phyloP scores from a whole-genome alignment of 2,113 vertebrate genomes.

The Oncorhynchus clarkii region DNA sequence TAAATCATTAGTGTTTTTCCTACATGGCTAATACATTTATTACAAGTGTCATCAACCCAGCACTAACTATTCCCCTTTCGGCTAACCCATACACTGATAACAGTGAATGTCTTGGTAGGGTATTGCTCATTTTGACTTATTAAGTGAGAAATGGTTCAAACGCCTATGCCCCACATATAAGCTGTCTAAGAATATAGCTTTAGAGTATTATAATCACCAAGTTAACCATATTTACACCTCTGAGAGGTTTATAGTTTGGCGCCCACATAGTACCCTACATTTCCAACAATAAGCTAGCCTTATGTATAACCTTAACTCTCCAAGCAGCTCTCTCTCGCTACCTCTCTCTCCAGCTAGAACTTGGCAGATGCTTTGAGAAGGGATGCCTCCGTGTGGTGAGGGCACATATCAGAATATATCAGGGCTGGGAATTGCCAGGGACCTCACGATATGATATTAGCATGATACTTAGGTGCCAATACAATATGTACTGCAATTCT shows the following conservation, averaged over 20 bases:
- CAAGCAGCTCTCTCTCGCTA: neutral
- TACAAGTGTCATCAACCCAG: conserved; percentile 12
- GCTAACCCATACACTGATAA: neutral
- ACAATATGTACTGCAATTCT: too few species aligned
- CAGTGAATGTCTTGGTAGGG: neutral
- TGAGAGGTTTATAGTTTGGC: neutral
- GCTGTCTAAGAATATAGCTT: too few species aligned
- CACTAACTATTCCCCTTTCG: neutral
- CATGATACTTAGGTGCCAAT: too few species aligned
- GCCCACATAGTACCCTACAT: neutral
- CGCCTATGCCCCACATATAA: too few species aligned
- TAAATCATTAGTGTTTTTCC: conserved; percentile 17
- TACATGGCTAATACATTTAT: conserved; percentile 24
- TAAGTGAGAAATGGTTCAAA: neutral
- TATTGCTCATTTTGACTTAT: neutral
- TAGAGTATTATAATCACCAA: neutral
- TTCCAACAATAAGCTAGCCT: neutral
- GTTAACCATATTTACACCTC: neutral
- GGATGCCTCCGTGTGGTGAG: neutral
- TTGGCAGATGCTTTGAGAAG: conserved; percentile 6
- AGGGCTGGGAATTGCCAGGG: neutral
- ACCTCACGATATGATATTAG: too few species aligned
- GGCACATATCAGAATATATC: neutral
- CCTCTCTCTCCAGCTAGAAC: neutral
- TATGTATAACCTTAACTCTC: neutral